Conservation (phyloP, 2,797 vertebrate genomes). For the Remorina albescens region DNA sequence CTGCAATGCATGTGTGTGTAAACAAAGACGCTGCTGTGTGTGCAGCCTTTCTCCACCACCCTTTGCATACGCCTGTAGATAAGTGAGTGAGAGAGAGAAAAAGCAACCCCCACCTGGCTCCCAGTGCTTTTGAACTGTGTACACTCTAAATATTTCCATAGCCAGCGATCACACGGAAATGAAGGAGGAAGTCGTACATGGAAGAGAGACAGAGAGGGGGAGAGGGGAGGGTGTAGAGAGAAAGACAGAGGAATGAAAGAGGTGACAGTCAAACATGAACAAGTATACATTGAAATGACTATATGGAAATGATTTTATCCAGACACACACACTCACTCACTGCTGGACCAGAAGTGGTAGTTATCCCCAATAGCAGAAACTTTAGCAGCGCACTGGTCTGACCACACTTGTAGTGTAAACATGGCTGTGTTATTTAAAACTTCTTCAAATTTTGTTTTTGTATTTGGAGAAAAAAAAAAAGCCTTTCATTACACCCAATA, state of each 20-base stretch:
- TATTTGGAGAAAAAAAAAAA: not conserved
- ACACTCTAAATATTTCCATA: slow-evolving; percentile 87
- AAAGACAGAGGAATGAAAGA: slow-evolving; percentile 22
- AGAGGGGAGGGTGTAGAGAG: slow-evolving; percentile 17
- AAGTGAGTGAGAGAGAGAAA: slow-evolving; percentile 67
- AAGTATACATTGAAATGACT: slow-evolving; percentile 11
- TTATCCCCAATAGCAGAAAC: slow-evolving; percentile 11
- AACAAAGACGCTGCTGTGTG: slow-evolving; percentile 76
- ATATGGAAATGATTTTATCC: not conserved
- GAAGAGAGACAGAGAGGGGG: slow-evolving; percentile 32
- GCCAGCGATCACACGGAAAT: slow-evolving; percentile 73
- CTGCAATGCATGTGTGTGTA: slow-evolving; percentile 56
- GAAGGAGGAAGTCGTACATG: slow-evolving; percentile 74
- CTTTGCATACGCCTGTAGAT: slow-evolving; percentile 87
- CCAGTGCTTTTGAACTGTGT: slow-evolving; percentile 76
- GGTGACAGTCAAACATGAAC: slow-evolving; percentile 1
- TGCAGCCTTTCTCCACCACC: slow-evolving; percentile 66
- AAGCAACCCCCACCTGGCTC: slow-evolving; percentile 63
- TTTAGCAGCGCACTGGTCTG: slow-evolving; percentile 2
- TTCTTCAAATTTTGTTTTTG: not conserved
- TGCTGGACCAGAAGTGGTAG: not conserved
- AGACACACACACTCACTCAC: not conserved
- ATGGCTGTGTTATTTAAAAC: slow-evolving; percentile 1
- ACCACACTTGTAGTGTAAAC: slow-evolving; percentile 63
- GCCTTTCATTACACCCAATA: not conserved